Percentiles rank a stretch among this genome's conserved stretches.
These are phyloP conservation scores for Plotosus lineatus DNA, from an alignment of 2,113 vertebrate species.

Conservation along the genomic window DNA sequence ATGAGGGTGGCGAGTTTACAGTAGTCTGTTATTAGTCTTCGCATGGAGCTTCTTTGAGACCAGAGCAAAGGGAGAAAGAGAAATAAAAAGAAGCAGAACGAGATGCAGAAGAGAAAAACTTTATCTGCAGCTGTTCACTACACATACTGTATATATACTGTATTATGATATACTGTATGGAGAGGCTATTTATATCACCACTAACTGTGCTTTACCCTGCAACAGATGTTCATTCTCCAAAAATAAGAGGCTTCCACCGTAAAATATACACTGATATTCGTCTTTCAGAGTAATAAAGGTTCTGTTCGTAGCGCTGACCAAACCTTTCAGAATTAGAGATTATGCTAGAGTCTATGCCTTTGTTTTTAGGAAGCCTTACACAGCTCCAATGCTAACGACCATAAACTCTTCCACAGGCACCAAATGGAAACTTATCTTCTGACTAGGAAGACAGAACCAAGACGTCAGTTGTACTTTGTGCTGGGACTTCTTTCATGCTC, in stretches of 20 bases:
- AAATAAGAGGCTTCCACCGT: constrained; percentile 27
- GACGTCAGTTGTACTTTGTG: constrained; percentile 47
- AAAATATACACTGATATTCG: constrained; percentile 11
- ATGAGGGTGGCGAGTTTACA: constrained; percentile 69
- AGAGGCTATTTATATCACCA: constrained; percentile 29
- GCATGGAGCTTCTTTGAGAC: constrained; percentile 47
- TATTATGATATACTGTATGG: constrained; percentile 11
- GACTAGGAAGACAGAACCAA: constrained; percentile 43
- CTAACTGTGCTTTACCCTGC: constrained; percentile 28
- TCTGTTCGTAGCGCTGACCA: background rate
- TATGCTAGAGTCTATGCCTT: background rate
- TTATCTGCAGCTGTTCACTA: constrained; percentile 37
- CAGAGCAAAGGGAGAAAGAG: constrained; percentile 31
- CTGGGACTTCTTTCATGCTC: constrained; percentile 42
- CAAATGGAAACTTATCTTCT: constrained; percentile 48
- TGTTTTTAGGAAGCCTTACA: constrained; percentile 20
- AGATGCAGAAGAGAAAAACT: background rate
- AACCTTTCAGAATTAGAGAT: background rate
- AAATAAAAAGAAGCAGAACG: background rate
- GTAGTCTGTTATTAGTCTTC: constrained; percentile 71
- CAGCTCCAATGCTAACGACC: constrained; percentile 41
- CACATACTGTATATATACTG: background rate
- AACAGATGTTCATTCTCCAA: constrained; percentile 38
- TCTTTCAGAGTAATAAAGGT: constrained; percentile 12
- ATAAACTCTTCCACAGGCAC: constrained; percentile 39